These are phyloP conservation scores for Sapayoa aenigma DNA, from an alignment of 2,113 vertebrate species.

Conservation along the genomic window DNA sequence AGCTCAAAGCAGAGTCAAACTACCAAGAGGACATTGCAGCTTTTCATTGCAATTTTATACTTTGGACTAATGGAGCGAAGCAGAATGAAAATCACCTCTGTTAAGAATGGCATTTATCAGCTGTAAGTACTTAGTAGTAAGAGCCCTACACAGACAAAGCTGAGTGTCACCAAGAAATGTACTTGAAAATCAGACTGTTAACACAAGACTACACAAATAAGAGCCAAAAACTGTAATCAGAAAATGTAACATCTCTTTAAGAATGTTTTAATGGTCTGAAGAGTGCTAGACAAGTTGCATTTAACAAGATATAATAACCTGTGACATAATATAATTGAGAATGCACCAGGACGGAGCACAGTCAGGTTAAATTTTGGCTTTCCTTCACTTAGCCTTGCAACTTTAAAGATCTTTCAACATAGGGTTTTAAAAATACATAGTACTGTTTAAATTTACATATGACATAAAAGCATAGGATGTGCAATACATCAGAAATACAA, in stretches of 20 bases:
- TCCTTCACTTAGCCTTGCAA: slow-evolving; percentile 12
- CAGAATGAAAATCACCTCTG: slow-evolving; percentile 67
- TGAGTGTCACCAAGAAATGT: slow-evolving; percentile 57
- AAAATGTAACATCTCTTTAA: slow-evolving; percentile 44
- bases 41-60: slow-evolving; percentile 61
- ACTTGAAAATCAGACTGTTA: slow-evolving; percentile 68
- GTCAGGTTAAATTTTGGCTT: slow-evolving; percentile 29
- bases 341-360: not conserved
- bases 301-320: slow-evolving; percentile 54
- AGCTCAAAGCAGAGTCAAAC: slow-evolving; percentile 57
- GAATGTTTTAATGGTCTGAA: slow-evolving; percentile 48
- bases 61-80: slow-evolving; percentile 59
- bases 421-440: not conserved
- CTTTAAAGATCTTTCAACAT: slow-evolving; percentile 28
- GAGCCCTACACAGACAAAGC: slow-evolving; percentile 60
- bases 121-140: slow-evolving; percentile 49
- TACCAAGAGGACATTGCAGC: slow-evolving; percentile 49
- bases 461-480: not conserved
- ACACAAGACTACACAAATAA: slow-evolving; percentile 62
- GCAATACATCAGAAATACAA: not conserved
- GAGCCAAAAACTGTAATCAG: slow-evolving; percentile 60
- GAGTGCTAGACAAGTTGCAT: slow-evolving; percentile 42
- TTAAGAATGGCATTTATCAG: slow-evolving; percentile 68
- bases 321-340: slow-evolving; percentile 35
- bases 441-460: slow-evolving; percentile 20